phyloP scores from a whole-genome alignment of 2,888 invertebrate species.

The Galeruca laticollis region DNA sequence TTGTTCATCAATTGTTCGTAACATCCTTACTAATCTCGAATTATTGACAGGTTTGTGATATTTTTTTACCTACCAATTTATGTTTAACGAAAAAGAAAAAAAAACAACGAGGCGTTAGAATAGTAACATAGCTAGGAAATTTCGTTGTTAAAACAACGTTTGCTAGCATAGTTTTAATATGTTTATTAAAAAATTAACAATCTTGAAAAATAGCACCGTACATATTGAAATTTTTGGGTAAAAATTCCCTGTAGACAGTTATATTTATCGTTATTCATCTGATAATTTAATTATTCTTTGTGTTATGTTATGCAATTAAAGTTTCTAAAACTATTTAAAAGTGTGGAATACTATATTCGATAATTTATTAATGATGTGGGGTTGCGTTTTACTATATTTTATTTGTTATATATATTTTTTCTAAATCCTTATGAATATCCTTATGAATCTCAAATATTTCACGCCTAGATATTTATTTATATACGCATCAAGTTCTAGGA shows the following conservation, averaged over 20 bases:
- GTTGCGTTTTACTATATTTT: not conserved
- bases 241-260: not conserved
- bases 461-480: not conserved
- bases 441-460: not conserved
- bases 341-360: not conserved
- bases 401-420: conserved; percentile 1
- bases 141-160: too few species aligned
- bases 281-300: not conserved
- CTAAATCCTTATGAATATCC: too few species aligned
- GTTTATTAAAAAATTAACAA: too few species aligned
- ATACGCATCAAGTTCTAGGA: too few species aligned
- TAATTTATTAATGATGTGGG: not conserved
- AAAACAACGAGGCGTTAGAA: too few species aligned
- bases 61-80: too few species aligned
- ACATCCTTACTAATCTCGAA: not conserved
- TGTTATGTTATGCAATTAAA: not conserved
- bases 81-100: too few species aligned
- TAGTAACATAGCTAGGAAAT: too few species aligned
- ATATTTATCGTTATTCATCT: not conserved
- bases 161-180: too few species aligned
- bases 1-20: not conserved
- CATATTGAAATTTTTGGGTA: not conserved
- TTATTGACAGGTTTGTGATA: too few species aligned
- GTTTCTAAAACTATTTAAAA: not conserved
- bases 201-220: too few species aligned